Conservation (phyloP, 2,113 vertebrate species). For the Siniperca chuatsi region DNA sequence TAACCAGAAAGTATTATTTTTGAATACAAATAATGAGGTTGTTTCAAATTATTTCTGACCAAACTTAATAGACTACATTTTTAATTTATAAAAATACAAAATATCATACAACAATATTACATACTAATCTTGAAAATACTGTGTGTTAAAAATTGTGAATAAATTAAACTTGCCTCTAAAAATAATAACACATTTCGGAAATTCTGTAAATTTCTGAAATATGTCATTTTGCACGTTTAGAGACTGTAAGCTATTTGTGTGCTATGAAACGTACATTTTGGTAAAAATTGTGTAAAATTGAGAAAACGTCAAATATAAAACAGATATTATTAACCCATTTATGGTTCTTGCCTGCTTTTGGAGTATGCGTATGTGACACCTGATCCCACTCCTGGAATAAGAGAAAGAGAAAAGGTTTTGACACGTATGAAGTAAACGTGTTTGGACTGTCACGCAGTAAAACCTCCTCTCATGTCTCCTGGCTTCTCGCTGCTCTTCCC, state of each 20-base stretch:
- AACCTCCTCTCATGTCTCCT: conserved; percentile 19
- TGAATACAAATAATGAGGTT: not conserved
- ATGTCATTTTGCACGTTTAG: not conserved
- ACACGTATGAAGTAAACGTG: not conserved
- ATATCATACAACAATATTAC: not conserved
- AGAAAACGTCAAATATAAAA: not conserved
- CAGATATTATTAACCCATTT: not conserved
- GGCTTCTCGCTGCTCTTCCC: conserved; percentile 10
- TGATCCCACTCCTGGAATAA: not conserved
- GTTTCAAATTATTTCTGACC: not conserved
- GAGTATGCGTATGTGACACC: not conserved
- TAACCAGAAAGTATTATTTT: not conserved
- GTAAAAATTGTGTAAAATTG: not conserved
- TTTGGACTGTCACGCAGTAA: conserved; percentile 14
- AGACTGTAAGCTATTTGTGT: not conserved
- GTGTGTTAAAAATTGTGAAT: not conserved
- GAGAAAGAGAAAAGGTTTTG: not conserved
- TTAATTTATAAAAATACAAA: not conserved
- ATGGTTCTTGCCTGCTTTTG: not conserved
- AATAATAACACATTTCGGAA: not conserved
- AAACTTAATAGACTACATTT: not conserved
- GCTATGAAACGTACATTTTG: not conserved
- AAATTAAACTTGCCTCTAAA: not conserved
- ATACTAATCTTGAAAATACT: not conserved
- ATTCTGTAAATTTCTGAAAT: not conserved